phyloP scores from a whole-genome alignment of 2,888 invertebrate species.

The Ochlodes sylvanus region DNA sequence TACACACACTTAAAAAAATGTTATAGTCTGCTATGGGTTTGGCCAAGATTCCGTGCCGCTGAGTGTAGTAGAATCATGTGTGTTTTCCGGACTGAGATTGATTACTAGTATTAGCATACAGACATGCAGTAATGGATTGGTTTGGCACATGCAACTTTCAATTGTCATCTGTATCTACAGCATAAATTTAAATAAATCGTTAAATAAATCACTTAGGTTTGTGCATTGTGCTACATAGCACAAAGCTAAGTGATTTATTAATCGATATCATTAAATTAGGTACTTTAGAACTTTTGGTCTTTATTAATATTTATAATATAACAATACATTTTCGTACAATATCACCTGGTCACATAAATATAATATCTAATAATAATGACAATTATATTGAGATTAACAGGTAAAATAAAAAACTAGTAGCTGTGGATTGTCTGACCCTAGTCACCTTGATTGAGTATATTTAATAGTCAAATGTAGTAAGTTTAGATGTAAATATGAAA shows the following conservation, averaged over 20 bases:
- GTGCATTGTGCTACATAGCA: no score
- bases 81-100: constrained; percentile 39
- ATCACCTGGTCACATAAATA: neutral
- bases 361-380: neutral
- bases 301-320: neutral
- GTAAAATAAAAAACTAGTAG: neutral
- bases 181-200: constrained; percentile 4
- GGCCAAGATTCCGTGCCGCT: no score
- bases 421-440: constrained; percentile 5
- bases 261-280: no score
- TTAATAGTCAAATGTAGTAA: constrained; percentile 10
- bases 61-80: constrained; percentile 48
- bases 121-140: constrained; percentile 15
- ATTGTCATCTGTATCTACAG: neutral
- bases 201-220: neutral
- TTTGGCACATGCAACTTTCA: constrained; percentile 9
- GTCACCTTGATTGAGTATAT: neutral
- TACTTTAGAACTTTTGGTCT: no score
- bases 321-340: neutral
- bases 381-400: neutral
- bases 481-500: constrained; percentile 23
- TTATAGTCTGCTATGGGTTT: no score
- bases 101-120: constrained; percentile 28
- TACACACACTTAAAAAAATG: no score
- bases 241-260: no score